Percentiles rank a stretch among this genome's conserved stretches.
Conservation (phyloP, 2,888 invertebrate genomes). For the Agrypnus murinus region DNA sequence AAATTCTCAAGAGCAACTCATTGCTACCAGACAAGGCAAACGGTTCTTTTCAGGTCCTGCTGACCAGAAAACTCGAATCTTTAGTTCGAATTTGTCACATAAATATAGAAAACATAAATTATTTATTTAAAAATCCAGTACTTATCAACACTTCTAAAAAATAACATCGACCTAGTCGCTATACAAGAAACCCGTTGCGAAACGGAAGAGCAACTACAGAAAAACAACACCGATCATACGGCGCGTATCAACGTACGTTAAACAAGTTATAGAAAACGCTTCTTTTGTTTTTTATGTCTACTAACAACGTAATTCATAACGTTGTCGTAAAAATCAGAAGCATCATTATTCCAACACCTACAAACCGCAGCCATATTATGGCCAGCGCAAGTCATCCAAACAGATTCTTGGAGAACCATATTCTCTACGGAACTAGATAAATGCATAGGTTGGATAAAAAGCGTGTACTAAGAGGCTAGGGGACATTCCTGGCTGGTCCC, state of each 20-base stretch:
- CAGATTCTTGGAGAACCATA: background rate
- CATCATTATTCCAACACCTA: background rate
- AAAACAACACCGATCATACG: background rate
- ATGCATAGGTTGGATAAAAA: constrained; percentile 15
- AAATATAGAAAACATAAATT: constrained; percentile 5
- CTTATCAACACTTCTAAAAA: background rate
- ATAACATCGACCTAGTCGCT: constrained; percentile 1
- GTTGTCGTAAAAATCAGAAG: background rate
- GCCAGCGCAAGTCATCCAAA: constrained; percentile 15
- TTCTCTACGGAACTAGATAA: constrained; percentile 7
- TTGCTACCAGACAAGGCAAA: too few relatives aligned
- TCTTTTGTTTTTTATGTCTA: background rate
- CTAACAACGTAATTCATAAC: background rate
- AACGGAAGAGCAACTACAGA: background rate
- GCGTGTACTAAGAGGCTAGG: background rate
- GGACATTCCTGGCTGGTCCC: background rate
- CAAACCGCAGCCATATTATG: constrained; percentile 10
- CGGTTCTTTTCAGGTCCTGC: background rate
- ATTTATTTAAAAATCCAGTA: background rate
- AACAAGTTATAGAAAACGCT: constrained; percentile 1
- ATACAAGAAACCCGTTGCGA: background rate
- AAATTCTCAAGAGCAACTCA: constrained; percentile 11
- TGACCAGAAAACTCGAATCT: constrained; percentile 3
- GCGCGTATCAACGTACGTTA: background rate
- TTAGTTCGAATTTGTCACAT: constrained; percentile 9